Conservation (phyloP, 2,888 invertebrate species). For the Leptothorax acervorum region DNA sequence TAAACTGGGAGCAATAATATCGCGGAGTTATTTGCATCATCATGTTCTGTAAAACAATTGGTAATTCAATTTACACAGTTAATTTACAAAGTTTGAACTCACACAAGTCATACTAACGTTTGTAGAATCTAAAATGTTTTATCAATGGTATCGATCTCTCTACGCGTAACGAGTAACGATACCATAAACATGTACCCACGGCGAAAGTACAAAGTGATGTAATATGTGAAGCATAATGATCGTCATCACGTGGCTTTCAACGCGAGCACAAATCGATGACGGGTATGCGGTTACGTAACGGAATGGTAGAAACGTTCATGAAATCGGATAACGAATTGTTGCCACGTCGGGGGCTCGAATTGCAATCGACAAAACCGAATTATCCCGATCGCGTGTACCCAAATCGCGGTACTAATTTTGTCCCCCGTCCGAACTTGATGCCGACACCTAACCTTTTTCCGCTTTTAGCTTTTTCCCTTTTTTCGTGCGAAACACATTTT, state of each 20-base stretch:
- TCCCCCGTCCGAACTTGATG: slow-evolving; percentile 54
- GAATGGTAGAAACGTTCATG: slow-evolving; percentile 59
- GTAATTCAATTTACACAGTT: neutral
- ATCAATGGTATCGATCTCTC: slow-evolving; percentile 17
- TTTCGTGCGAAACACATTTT: slow-evolving; percentile 65
- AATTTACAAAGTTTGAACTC: slow-evolving; percentile 2
- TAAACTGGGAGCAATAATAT: slow-evolving; percentile 16
- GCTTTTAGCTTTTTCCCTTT: neutral
- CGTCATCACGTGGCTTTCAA: slow-evolving; percentile 59
- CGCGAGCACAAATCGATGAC: slow-evolving; percentile 52
- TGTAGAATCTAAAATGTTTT: slow-evolving; percentile 38
- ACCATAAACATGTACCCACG: slow-evolving; percentile 22
- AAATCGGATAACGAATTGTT: slow-evolving; percentile 63
- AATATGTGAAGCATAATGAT: slow-evolving; percentile 61
- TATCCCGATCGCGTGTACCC: slow-evolving; percentile 69
- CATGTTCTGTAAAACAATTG: slow-evolving; percentile 1
- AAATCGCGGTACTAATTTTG: slow-evolving; percentile 72
- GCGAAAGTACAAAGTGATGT: slow-evolving; percentile 59
- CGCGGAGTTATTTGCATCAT: neutral
- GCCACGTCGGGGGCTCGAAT: slow-evolving; percentile 61
- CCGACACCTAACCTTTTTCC: slow-evolving; percentile 15
- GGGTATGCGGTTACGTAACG: slow-evolving; percentile 56
- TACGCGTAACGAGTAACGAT: neutral
- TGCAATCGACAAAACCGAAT: slow-evolving; percentile 72
- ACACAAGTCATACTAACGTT: neutral